phyloP scores from a whole-genome alignment of 2,797 vertebrate genomes.

The Alca torda region DNA sequence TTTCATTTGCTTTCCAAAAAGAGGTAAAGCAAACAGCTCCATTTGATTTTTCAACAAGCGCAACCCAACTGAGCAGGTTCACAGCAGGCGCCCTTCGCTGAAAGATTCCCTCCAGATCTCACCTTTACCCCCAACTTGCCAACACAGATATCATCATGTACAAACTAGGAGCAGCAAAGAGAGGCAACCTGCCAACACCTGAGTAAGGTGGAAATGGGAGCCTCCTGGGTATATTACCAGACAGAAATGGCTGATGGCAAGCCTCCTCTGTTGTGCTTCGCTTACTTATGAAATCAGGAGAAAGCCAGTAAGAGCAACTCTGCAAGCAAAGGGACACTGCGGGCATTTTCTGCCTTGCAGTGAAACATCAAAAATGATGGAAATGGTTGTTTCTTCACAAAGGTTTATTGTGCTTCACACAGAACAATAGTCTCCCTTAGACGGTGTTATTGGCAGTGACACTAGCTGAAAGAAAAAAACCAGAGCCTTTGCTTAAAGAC shows the following conservation, averaged over 20 bases:
- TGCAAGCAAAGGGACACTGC: neutral
- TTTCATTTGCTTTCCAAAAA: neutral
- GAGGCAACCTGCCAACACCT: neutral
- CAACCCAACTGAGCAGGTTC: neutral
- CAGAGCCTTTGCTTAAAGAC: neutral
- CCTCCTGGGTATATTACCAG: neutral
- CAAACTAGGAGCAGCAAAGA: neutral
- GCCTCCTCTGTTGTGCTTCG: neutral
- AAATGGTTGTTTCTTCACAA: neutral
- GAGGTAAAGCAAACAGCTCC: neutral
- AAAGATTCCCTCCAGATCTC: neutral
- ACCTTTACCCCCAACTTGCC: neutral
- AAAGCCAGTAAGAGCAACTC: neutral
- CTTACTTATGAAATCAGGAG: neutral
- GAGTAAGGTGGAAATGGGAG: neutral
- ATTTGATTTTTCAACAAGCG: neutral
- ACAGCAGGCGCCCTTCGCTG: fast-evolving
- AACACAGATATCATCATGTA: neutral
- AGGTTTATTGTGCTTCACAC: neutral
- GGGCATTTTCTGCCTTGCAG: neutral
- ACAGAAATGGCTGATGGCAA: neutral
- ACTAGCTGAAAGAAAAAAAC: neutral
- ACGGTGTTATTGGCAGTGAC: neutral
- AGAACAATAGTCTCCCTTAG: neutral
- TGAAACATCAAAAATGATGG: neutral